Conservation (phyloP, 2,113 vertebrate genomes). For the Diadophis punctatus region DNA sequence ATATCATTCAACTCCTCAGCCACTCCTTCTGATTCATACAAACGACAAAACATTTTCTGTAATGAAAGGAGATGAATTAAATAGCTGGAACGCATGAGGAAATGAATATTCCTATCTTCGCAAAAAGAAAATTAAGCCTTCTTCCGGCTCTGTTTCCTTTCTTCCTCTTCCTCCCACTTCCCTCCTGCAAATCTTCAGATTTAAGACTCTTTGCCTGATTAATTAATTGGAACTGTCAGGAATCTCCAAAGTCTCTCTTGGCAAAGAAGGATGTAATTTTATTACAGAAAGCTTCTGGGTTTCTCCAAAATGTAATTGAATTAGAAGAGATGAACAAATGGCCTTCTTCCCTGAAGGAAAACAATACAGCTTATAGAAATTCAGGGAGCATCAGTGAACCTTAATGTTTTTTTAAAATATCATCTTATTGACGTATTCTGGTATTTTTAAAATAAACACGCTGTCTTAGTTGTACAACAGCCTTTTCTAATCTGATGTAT, state of each 20-base stretch:
- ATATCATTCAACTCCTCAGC: neutral
- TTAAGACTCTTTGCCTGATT: constrained; percentile 29
- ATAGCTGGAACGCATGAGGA: constrained; percentile 43
- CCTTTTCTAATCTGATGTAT: neutral
- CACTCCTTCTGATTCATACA: neutral
- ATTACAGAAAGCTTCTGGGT: constrained; percentile 59
- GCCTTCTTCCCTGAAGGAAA: constrained; percentile 39
- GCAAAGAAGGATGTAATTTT: constrained; percentile 56
- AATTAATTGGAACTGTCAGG: constrained; percentile 56
- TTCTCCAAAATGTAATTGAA: constrained; percentile 56
- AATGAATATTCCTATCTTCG: constrained; percentile 45
- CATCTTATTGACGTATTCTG: neutral
- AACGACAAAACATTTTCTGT: constrained; percentile 1
- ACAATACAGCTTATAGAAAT: constrained; percentile 38
- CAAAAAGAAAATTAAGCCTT: constrained; percentile 44
- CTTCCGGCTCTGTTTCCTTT: constrained; percentile 42
- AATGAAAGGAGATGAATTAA: constrained; percentile 19
- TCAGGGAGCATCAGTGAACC: constrained; percentile 36
- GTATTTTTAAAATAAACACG: neutral
- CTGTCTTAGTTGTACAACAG: neutral
- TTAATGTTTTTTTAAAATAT: constrained; percentile 21
- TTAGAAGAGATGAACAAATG: constrained; percentile 59
- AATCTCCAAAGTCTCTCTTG: constrained; percentile 61
- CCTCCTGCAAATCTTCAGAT: constrained; percentile 36
- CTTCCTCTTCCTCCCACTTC: constrained; percentile 45